phyloP scores from a whole-genome alignment of 2,797 vertebrate species.

The Squalus acanthias region DNA sequence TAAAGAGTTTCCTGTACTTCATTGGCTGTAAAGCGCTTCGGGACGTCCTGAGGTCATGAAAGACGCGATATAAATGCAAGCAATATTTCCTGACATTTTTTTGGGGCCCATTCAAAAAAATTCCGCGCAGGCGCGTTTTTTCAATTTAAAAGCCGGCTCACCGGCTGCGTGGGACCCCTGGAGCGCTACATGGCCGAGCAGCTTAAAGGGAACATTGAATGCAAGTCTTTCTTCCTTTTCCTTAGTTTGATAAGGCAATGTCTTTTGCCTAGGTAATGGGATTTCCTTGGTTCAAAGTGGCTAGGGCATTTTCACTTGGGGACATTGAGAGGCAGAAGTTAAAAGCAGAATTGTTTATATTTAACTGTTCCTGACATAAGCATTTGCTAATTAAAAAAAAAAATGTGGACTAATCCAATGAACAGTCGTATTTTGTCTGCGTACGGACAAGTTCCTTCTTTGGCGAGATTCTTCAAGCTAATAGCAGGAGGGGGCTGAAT shows the following conservation, averaged over 20 bases:
- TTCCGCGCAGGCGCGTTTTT: no score
- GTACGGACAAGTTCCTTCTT: neutral
- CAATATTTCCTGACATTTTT: no score
- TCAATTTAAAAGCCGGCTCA: no score
- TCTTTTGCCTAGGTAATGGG: neutral
- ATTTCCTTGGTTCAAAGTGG: neutral
- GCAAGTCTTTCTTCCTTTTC: no score
- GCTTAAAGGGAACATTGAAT: no score
- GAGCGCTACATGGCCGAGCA: no score
- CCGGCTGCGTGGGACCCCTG: no score
- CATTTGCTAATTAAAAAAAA: neutral
- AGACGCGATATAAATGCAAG: no score
- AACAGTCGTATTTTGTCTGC: neutral
- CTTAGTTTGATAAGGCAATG: neutral
- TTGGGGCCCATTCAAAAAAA: no score
- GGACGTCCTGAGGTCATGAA: no score
- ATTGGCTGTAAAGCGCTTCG: no score
- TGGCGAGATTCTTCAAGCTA: neutral
- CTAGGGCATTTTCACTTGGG: neutral
- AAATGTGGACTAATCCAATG: neutral
- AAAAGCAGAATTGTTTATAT: neutral
- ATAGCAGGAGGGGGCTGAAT: neutral
- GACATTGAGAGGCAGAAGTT: neutral
- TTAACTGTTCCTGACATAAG: neutral
- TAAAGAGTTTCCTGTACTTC: no score